A percentile compares a stretch with the other conserved stretches of the same genome.
Conservation (phyloP, 1,140 invertebrate genomes). For the Bilobella aurantiaca region DNA sequence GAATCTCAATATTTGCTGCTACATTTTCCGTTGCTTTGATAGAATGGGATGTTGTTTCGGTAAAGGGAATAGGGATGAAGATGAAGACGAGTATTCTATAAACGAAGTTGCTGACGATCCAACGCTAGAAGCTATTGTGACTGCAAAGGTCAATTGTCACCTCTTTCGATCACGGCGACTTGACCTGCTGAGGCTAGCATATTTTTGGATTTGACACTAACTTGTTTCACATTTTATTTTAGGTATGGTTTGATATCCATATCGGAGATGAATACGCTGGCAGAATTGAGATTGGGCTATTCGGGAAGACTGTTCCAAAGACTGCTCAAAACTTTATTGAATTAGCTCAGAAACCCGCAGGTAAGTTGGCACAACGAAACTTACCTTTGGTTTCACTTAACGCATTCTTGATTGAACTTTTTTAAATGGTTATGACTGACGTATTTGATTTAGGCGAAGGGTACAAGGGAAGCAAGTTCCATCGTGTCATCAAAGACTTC, state of each 20-base stretch:
- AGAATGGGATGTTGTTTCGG: neutral
- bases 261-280: constrained; percentile 69
- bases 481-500: constrained; percentile 85
- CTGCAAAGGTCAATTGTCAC: neutral
- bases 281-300: constrained; percentile 73
- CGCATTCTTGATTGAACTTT: neutral
- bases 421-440: no score
- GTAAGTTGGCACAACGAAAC: no score
- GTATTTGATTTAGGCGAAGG: constrained; percentile 28
- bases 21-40: neutral
- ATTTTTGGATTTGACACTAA: neutral
- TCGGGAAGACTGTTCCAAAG: constrained; percentile 90
- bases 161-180: neutral
- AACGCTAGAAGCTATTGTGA: neutral
- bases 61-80: neutral
- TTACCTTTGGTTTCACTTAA: constrained; percentile 59
- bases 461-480: constrained; percentile 54
- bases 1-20: no score
- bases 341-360: constrained; percentile 65
- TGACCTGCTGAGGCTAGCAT: neutral
- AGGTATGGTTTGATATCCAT: constrained; percentile 91
- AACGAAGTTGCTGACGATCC: neutral
- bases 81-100: neutral
- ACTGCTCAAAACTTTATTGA: constrained; percentile 86
- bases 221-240: constrained; percentile 22